phyloP scores from a whole-genome alignment of 30 jellyfish, hydroid and myxozoan species.

The Cassiopea xamachana region DNA sequence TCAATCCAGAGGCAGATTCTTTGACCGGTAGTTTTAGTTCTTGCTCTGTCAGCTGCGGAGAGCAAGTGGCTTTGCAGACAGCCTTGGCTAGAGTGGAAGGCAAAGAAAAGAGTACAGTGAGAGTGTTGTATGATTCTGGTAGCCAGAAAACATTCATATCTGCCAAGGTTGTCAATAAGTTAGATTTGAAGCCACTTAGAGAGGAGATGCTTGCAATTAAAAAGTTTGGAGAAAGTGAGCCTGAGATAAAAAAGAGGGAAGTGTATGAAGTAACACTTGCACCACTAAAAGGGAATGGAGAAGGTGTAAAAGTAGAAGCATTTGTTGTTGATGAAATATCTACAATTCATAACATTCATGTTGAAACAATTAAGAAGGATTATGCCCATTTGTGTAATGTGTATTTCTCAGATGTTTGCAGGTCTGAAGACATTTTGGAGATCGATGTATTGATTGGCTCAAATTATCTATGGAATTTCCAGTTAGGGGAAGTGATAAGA shows the following conservation, averaged over 20 bases:
- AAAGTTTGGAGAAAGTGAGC: conserved; percentile 64
- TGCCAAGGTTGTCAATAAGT: conserved; percentile 46
- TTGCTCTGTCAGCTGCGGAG: background rate
- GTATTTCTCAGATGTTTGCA: conserved; percentile 52
- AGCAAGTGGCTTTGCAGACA: conserved; percentile 51
- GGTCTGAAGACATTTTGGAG: conserved; percentile 36
- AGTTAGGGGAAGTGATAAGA: conserved; percentile 33
- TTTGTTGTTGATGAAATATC: conserved; percentile 63
- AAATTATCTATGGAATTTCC: conserved; percentile 43
- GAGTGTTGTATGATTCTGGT: conserved; percentile 48
- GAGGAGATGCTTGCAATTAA: conserved; percentile 59
- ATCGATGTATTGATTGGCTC: conserved; percentile 28
- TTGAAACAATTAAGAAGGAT: conserved; percentile 31
- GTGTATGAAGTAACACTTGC: conserved; percentile 40
- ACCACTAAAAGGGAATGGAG: conserved; percentile 20
- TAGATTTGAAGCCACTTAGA: conserved; percentile 61
- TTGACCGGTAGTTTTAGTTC: background rate
- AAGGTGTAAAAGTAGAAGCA: conserved; percentile 44
- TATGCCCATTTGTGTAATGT: conserved; percentile 11
- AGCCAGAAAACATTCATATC: conserved; percentile 66
- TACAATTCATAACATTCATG: conserved; percentile 48
- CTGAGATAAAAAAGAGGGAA: conserved; percentile 54
- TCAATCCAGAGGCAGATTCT: background rate
- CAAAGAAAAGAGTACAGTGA: conserved; percentile 9
- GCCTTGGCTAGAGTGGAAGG: conserved; percentile 45